These are phyloP conservation scores for Thryonomys swinderianus DNA, from an alignment of 2,113 vertebrate species.

Conservation along the genomic window DNA sequence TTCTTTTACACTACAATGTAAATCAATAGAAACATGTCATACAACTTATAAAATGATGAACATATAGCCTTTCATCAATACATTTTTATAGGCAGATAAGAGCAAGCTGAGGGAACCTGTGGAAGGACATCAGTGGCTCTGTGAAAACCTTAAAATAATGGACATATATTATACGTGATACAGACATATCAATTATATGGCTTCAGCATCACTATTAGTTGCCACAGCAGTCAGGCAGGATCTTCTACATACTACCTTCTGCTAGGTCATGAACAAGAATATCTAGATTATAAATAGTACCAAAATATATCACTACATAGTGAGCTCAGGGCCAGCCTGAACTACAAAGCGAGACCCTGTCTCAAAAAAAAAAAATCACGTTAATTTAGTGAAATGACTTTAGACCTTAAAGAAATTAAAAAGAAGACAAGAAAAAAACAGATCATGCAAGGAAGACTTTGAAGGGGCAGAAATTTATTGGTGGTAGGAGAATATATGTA, in stretches of 20 bases:
- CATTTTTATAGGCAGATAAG: background rate
- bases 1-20: background rate
- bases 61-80: background rate
- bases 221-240: background rate
- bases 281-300: background rate
- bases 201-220: background rate
- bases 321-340: too few relatives aligned
- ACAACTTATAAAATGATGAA: constrained; percentile 45
- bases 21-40: constrained; percentile 55
- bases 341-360: too few relatives aligned
- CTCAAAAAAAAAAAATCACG: too few relatives aligned
- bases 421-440: background rate
- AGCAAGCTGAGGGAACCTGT: background rate
- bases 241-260: background rate
- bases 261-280: background rate
- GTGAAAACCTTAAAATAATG: background rate
- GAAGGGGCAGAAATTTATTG: background rate
- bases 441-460: background rate
- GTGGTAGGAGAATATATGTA: background rate
- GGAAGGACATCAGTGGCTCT: background rate
- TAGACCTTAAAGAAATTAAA: background rate
- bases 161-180: background rate
- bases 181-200: background rate
- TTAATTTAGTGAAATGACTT: too few relatives aligned
- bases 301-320: constrained; percentile 16